phyloP scores from a whole-genome alignment of 2,797 vertebrate genomes.

The Octomys mimax region DNA sequence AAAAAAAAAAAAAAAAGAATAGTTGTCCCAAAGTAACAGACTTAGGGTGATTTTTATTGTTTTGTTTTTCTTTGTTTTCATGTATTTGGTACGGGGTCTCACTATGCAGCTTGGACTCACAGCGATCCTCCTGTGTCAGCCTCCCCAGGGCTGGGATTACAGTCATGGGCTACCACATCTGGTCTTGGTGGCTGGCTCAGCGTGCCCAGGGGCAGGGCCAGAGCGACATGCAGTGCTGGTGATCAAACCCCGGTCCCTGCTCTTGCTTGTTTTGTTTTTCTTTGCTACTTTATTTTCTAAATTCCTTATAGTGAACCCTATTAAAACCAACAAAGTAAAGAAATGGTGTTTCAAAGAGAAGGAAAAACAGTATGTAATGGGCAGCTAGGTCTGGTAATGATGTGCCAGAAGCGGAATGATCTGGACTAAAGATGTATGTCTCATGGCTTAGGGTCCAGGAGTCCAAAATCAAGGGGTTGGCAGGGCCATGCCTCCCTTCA shows the following conservation, averaged over 20 bases:
- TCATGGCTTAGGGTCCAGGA: not conserved
- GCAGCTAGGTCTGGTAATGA: not conserved
- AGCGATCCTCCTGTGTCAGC: no score
- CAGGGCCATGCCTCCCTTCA: not conserved
- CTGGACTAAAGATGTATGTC: not conserved
- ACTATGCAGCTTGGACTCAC: no score
- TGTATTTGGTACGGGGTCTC: no score
- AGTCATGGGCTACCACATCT: no score
- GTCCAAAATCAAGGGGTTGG: not conserved
- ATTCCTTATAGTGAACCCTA: not conserved
- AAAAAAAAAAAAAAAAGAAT: no score
- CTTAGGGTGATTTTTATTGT: not conserved
- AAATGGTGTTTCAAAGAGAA: not conserved
- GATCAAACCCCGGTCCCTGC: no score
- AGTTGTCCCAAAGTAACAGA: not conserved
- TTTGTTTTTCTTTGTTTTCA: no score
- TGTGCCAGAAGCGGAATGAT: not conserved
- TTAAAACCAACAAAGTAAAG: not conserved
- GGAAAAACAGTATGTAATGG: not conserved
- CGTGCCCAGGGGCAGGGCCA: no score
- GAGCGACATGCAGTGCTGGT: no score
- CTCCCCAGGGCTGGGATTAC: no score
- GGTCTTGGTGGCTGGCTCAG: no score
- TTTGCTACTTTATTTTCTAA: not conserved
- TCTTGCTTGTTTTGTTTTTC: no score